Conservation (phyloP, 2,113 vertebrate genomes). For the Fulmarus glacialis region DNA sequence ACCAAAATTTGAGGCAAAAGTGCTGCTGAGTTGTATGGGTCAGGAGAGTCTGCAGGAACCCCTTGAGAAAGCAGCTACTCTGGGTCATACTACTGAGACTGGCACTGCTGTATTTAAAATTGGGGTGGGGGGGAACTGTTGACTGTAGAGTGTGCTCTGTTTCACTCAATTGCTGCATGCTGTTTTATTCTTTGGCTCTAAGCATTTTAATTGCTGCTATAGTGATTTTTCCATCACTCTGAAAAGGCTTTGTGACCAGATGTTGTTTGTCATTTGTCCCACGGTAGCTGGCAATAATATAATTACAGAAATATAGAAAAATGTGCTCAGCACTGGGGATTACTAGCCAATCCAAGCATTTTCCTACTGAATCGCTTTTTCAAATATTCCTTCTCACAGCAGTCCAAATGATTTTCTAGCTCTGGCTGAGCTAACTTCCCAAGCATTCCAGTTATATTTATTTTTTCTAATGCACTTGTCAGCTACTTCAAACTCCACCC, state of each 20-base stretch:
- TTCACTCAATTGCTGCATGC: background rate
- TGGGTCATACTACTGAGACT: background rate
- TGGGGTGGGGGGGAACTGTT: background rate
- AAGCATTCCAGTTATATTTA: slow-evolving; percentile 61
- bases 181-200: background rate
- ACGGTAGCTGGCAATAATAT: slow-evolving; percentile 45
- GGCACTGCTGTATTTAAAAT: background rate
- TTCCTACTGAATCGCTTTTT: slow-evolving; percentile 28
- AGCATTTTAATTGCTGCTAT: background rate
- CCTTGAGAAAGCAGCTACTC: background rate
- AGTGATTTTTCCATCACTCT: background rate
- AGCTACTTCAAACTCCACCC: slow-evolving; percentile 52
- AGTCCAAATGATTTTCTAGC: slow-evolving; percentile 47
- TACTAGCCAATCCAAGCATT: slow-evolving; percentile 33
- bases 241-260: slow-evolving; percentile 19
- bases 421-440: slow-evolving; percentile 50
- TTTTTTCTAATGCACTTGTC: slow-evolving; percentile 65
- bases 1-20: background rate
- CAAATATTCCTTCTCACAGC: slow-evolving; percentile 9
- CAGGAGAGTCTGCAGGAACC: background rate
- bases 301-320: slow-evolving; percentile 35
- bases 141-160: background rate
- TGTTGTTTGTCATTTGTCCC: slow-evolving; percentile 61
- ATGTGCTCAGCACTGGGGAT: background rate
- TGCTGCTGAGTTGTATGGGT: background rate